A percentile compares a stretch with the other conserved stretches of the same genome.
These are phyloP conservation scores for Pseudopleuronectes americanus DNA, from an alignment of 2,797 vertebrate species.

Conservation along the genomic window DNA sequence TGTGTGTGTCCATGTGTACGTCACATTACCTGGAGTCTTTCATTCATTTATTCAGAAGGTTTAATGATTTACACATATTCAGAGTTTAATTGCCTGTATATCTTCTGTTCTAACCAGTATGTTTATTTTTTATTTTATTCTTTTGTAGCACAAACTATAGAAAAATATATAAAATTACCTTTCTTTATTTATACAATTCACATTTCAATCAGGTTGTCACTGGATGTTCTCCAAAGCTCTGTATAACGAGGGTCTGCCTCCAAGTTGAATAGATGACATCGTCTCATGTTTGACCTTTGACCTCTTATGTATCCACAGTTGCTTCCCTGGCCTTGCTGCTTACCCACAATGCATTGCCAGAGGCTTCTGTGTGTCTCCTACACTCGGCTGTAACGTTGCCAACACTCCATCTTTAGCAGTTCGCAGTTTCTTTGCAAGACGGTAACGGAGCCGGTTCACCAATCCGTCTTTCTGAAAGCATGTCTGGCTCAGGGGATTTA, in stretches of 20 bases:
- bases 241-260: no score
- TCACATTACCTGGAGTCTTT: no score
- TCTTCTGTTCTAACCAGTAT: no score
- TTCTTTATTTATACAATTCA: no score
- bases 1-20: no score
- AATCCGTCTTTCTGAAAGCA: slow-evolving; percentile 23
- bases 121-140: no score
- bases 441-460: slow-evolving; percentile 10
- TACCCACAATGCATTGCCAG: slow-evolving; percentile 66
- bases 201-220: no score
- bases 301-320: slow-evolving; percentile 36
- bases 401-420: slow-evolving; percentile 11
- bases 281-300: slow-evolving; percentile 20
- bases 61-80: neutral
- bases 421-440: slow-evolving; percentile 16
- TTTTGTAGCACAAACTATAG: no score
- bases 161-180: no score
- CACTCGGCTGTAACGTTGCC: slow-evolving; percentile 29
- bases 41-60: no score
- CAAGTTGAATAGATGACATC: neutral
- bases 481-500: slow-evolving; percentile 78
- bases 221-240: no score
- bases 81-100: neutral
- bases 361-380: slow-evolving; percentile 19
- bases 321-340: slow-evolving; percentile 26